These are phyloP conservation scores for Megalops atlanticus DNA, from an alignment of 2,113 vertebrate species.

Conservation along the genomic window DNA sequence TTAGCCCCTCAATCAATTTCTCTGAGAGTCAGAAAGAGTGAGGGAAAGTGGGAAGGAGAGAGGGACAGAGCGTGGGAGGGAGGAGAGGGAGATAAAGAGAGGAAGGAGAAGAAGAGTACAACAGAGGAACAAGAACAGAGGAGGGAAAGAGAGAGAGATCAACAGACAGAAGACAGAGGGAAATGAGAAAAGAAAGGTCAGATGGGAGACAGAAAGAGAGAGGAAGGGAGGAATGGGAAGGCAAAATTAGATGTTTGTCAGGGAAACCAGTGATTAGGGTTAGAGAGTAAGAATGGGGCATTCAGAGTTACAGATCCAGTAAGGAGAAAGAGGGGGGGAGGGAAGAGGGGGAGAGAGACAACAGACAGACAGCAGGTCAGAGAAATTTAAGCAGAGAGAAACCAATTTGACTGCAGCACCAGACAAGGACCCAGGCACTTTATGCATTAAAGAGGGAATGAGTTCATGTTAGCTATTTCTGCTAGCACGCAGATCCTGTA, in stretches of 20 bases:
- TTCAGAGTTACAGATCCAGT: not conserved
- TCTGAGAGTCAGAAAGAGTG: conserved; percentile 65
- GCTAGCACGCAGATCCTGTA: too few relatives aligned
- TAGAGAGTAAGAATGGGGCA: not conserved
- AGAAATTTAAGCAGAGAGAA: conserved; percentile 39
- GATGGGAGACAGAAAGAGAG: not conserved
- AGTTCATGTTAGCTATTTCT: too few relatives aligned
- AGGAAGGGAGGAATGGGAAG: not conserved
- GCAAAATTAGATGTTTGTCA: not conserved
- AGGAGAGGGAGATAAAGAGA: not conserved
- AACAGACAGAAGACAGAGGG: too few relatives aligned
- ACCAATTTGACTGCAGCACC: conserved; percentile 47
- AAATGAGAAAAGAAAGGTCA: not conserved
- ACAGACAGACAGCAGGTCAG: too few relatives aligned
- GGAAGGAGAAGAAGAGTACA: not conserved
- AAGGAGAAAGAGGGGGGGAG: not conserved
- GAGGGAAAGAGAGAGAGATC: not conserved
- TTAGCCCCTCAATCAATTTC: conserved; percentile 98
- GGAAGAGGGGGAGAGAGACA: too few relatives aligned
- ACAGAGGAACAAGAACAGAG: not conserved
- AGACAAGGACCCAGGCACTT: conserved; percentile 30
- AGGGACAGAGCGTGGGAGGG: not conserved
- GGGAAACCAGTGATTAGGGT: not conserved
- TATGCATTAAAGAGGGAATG: too few relatives aligned
- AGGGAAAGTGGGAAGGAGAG: not conserved